Conservation (phyloP, 2,797 vertebrate species). For the Gallirallus australis region DNA sequence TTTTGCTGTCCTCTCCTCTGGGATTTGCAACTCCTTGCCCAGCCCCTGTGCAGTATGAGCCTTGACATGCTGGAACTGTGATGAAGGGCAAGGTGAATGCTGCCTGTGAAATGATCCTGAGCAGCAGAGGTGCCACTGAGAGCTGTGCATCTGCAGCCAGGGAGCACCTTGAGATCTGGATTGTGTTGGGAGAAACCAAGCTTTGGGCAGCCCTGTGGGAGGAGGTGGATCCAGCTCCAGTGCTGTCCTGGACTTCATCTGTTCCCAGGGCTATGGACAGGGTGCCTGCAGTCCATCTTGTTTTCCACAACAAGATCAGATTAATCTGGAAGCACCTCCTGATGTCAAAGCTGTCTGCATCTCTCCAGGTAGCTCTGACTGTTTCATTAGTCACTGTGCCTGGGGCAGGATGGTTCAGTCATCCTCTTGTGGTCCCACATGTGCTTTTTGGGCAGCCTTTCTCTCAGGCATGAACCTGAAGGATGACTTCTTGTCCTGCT, state of each 20-base stretch:
- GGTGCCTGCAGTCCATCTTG: accelerated
- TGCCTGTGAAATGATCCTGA: not conserved
- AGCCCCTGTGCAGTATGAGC: not conserved
- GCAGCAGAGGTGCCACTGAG: not conserved
- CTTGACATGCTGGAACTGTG: not conserved
- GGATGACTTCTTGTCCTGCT: not conserved
- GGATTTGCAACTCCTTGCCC: not conserved
- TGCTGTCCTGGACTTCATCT: accelerated
- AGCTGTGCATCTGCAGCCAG: not conserved
- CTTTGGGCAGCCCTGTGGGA: not conserved
- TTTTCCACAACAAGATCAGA: not conserved
- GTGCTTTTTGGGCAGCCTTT: not conserved
- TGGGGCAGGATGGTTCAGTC: not conserved
- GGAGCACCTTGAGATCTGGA: not conserved
- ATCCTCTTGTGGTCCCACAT: not conserved
- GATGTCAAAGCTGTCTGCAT: not conserved
- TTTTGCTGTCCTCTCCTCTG: not conserved
- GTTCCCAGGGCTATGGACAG: not conserved
- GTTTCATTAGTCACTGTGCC: not conserved
- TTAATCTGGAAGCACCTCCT: not conserved
- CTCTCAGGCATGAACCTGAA: not conserved
- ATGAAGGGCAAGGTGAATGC: accelerated
- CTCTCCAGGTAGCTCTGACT: not conserved
- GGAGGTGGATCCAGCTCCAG: not conserved
- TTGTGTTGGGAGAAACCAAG: not conserved